These are phyloP conservation scores for Tichodroma muraria DNA, from an alignment of 2,113 vertebrate species.

Conservation along the genomic window DNA sequence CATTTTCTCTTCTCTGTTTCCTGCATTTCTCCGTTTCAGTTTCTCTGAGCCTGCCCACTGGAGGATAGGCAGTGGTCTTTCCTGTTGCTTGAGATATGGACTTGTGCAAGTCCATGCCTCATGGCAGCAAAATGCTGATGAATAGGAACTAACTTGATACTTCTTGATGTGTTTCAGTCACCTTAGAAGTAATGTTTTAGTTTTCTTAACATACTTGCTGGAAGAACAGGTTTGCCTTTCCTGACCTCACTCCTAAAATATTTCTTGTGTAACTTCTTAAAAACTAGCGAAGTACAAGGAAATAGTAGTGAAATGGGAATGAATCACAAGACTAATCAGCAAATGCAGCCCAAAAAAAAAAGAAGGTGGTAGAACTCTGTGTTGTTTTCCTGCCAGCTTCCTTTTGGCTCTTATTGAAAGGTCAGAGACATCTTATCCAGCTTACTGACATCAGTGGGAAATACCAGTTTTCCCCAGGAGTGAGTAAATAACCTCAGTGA, in stretches of 20 bases:
- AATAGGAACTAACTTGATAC: not conserved
- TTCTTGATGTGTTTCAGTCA: not conserved
- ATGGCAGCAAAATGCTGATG: not conserved
- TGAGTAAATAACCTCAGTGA: not conserved
- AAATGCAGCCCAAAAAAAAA: not conserved
- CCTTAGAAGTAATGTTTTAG: not conserved
- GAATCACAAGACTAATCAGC: not conserved
- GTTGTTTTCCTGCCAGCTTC: not conserved
- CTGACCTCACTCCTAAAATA: not conserved
- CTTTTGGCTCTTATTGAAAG: not conserved
- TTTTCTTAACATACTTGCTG: not conserved
- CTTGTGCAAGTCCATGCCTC: not conserved
- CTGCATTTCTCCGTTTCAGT: not conserved
- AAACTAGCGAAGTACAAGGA: not conserved
- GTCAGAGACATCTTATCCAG: not conserved
- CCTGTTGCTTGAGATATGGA: not conserved
- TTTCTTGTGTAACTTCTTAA: not conserved
- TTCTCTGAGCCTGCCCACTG: not conserved
- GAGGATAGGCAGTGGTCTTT: not conserved
- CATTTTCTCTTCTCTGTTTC: not conserved
- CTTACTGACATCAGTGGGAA: not conserved
- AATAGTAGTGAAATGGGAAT: not conserved
- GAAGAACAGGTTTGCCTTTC: constrained; percentile 6
- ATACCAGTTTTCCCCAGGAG: not conserved
- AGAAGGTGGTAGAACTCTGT: not conserved